Conservation (phyloP, 2,797 vertebrate species). For the Myoxocephalus aenaeus region DNA sequence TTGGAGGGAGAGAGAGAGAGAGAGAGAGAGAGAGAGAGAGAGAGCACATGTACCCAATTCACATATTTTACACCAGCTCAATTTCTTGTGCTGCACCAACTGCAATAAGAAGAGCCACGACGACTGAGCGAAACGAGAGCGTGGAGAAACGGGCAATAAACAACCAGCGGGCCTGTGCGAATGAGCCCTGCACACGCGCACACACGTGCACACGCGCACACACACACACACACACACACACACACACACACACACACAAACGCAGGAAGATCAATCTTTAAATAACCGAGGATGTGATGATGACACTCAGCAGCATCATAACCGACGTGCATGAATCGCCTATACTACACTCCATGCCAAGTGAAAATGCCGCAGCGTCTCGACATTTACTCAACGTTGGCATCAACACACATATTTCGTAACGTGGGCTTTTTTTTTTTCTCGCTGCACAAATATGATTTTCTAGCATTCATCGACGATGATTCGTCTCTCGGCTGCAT, state of each 20-base stretch:
- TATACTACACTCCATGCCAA: constrained; percentile 74
- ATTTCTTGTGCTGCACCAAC: constrained; percentile 74
- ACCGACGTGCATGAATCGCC: constrained; percentile 79
- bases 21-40: constrained; percentile 27
- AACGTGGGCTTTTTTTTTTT: constrained; percentile 35
- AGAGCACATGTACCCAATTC: constrained; percentile 73
- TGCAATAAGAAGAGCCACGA: constrained; percentile 56
- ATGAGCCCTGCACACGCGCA: constrained; percentile 29
- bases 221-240: constrained; percentile 10
- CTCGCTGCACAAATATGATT: constrained; percentile 68
- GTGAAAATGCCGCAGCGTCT: constrained; percentile 84
- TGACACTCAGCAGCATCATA: constrained; percentile 82
- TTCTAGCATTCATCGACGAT: constrained; percentile 65
- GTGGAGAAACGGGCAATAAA: constrained; percentile 73
- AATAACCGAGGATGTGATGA: constrained; percentile 83
- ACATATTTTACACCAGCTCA: constrained; percentile 65
- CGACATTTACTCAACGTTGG: constrained; percentile 63
- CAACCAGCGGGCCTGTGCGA: constrained; percentile 71
- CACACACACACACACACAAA: constrained; percentile 43
- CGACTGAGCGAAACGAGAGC: constrained; percentile 58
- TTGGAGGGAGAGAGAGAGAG: background rate
- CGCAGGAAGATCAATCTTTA: constrained; percentile 81
- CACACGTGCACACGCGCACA: background rate
- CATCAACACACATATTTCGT: constrained; percentile 65
- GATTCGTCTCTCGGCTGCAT: constrained; percentile 52